A percentile compares a stretch with the other conserved stretches of the same genome.
These are phyloP conservation scores for Beris chalybata DNA, from an alignment of 2,888 invertebrate species.

Conservation along the genomic window DNA sequence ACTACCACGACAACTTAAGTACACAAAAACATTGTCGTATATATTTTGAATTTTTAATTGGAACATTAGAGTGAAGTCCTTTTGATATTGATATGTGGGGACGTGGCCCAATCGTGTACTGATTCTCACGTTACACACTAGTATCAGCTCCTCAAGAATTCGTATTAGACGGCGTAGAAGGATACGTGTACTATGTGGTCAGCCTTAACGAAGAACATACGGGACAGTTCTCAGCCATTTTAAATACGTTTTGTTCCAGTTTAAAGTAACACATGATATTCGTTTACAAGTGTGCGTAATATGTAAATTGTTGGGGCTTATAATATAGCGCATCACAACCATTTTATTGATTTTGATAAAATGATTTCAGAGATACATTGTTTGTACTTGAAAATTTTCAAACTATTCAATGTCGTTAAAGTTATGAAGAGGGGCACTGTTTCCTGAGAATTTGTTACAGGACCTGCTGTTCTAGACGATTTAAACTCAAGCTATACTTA, in stretches of 20 bases:
- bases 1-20: not conserved
- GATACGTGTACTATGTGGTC: not conserved
- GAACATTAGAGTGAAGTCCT: constrained; percentile 10
- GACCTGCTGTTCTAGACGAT: too few species aligned
- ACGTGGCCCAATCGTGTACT: constrained; percentile 36
- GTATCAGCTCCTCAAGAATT: not conserved
- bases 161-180: not conserved
- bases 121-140: constrained; percentile 29
- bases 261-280: too few species aligned
- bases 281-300: too few species aligned
- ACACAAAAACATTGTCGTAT: not conserved
- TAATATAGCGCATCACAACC: too few species aligned
- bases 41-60: constrained; percentile 35
- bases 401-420: too few species aligned
- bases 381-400: too few species aligned
- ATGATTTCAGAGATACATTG: too few species aligned
- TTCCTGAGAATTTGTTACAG: too few species aligned
- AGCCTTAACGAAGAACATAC: not conserved
- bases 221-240: constrained; percentile 6
- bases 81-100: constrained; percentile 7
- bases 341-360: too few species aligned
- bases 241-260: not conserved
- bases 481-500: too few species aligned
- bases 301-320: too few species aligned
- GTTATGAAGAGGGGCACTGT: too few species aligned